Conservation (phyloP, 2,113 vertebrate genomes). For the Prinia subflava region DNA sequence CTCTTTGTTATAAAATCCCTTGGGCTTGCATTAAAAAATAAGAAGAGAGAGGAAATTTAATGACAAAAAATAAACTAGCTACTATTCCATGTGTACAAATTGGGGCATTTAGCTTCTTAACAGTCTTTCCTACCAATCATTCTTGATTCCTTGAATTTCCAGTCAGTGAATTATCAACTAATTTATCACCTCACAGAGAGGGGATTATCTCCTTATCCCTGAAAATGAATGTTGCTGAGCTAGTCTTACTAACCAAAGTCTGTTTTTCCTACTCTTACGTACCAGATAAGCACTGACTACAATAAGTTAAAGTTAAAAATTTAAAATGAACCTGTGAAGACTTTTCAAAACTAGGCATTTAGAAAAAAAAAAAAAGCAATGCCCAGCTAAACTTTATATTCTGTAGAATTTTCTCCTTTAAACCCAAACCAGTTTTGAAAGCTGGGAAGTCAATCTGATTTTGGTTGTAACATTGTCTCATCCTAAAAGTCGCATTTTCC, state of each 20-base stretch:
- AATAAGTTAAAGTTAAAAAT: neutral
- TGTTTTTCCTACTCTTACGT: neutral
- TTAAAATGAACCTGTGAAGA: neutral
- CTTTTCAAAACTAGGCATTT: neutral
- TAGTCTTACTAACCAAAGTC: slow-evolving; percentile 19
- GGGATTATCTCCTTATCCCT: slow-evolving; percentile 45
- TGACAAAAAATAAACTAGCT: neutral
- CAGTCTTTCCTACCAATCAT: neutral
- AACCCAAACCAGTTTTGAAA: neutral
- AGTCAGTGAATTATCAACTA: slow-evolving; percentile 61
- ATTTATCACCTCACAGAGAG: slow-evolving; percentile 26
- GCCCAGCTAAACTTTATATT: neutral
- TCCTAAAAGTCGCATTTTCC: neutral
- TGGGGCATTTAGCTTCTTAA: neutral
- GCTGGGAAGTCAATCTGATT: neutral
- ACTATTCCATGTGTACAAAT: neutral
- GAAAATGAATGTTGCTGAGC: slow-evolving; percentile 50
- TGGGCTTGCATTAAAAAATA: neutral
- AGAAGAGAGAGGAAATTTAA: neutral
- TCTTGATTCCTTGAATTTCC: slow-evolving; percentile 12
- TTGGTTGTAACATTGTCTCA: neutral
- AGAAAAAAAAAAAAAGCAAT: neutral
- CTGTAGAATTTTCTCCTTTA: neutral
- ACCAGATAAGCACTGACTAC: neutral
- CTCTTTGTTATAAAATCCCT: neutral